Conservation (phyloP, 2,797 vertebrate genomes). For the Anas bahamensis region DNA sequence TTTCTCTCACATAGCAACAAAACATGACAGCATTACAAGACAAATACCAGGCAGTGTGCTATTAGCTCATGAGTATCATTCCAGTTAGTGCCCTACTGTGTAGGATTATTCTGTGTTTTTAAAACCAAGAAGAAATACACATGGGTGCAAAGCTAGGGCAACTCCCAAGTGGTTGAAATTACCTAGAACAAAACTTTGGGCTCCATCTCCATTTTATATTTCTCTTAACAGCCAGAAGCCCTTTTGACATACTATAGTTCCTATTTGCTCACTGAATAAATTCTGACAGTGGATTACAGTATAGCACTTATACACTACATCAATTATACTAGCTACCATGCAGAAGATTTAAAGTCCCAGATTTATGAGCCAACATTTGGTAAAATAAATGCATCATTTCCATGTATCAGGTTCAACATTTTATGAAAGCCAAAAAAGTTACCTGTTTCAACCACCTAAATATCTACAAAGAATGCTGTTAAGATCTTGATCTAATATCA, state of each 20-base stretch:
- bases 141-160: background rate
- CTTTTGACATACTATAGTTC: background rate
- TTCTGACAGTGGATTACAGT: background rate
- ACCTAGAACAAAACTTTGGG: background rate
- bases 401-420: background rate
- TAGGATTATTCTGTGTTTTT: background rate
- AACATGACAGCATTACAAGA: conserved; percentile 47
- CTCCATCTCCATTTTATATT: background rate
- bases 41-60: conserved; percentile 41
- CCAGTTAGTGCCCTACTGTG: background rate
- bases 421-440: background rate
- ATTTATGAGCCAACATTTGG: background rate
- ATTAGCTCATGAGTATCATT: conserved; percentile 20
- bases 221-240: background rate
- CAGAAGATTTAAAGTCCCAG: background rate
- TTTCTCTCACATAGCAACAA: conserved; percentile 61
- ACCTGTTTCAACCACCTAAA: background rate
- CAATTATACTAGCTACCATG: background rate
- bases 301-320: background rate
- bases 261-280: background rate
- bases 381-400: background rate
- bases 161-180: background rate
- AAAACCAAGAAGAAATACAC: background rate
- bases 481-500: background rate
- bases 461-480: background rate